Evolutionary conservation across 1,140 invertebrate genomes (phyloP), one percentile per base, ranked within the genome.

Genomic region (Prorops nasuta): DNA sequence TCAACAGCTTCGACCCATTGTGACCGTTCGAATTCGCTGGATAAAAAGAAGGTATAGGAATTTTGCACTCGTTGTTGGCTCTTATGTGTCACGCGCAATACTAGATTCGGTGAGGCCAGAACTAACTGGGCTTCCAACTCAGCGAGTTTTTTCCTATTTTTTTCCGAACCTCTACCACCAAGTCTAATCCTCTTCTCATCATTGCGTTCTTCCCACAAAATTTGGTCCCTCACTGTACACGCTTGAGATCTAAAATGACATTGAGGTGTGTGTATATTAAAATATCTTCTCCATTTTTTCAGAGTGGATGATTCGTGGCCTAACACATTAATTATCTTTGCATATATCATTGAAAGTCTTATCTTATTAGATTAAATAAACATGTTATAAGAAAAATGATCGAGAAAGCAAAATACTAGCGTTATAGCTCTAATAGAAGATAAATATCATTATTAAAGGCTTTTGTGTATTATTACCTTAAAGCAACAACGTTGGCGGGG

Each of bases 1-100:
- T 87, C 83, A 49, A 97, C 91, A 3, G 92, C 90, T 72, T 96
- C 93, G 53, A 91, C 87, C 94, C 94, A 96, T 68, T 95, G 92
- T 36, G 89, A 89, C 47, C 92, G 80, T 75, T 96, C 94, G 71
- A 92, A 97, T 76, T 96, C 92, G 1, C 92, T 95, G 46, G 91
- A 93, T 52, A 96, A 79, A 72, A 95, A 94, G 72, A 97, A 94
- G 21, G 88, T 89, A 66, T 91, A 89, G 14, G 84, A 74, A 53
- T 78, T 77, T 44, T 81, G 80, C 48, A 74, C 77, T 56, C 89
- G 84, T 46, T 82, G 81, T 39, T 80, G 80, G 49, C 80, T 77
- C 60, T 85, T 87, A 44, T 88, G 81, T 28, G 81, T 81, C 35
- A 92, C 81, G 60, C 87, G 81, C 68, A 96, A 88, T 32, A 92